These are phyloP conservation scores for Dolichotis patagonum DNA, from an alignment of 2,113 vertebrate species.

Conservation along the genomic window DNA sequence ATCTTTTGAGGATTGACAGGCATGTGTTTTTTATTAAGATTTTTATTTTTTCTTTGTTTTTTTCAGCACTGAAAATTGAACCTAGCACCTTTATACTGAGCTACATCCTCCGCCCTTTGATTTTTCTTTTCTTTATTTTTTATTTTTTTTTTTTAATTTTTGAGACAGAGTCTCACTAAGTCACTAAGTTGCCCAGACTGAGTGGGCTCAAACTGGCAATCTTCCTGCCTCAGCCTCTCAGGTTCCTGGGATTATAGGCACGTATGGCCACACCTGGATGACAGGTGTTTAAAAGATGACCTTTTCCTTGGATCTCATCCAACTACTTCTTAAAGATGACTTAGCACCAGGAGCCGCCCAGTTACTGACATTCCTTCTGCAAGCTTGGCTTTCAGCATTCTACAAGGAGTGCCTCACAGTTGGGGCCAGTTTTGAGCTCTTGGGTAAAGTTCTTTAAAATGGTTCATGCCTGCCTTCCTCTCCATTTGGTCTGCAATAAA, in stretches of 20 bases:
- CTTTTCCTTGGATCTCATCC: not conserved
- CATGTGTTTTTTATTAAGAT: not conserved
- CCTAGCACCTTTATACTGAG: not conserved
- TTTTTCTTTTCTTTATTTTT: not conserved
- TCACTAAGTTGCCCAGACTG: not conserved
- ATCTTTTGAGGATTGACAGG: not conserved
- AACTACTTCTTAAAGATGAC: not conserved
- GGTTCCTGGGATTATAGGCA: not conserved
- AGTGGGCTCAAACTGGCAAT: not conserved
- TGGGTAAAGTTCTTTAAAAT: not conserved
- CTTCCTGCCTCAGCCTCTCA: not conserved
- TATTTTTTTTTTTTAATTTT: not conserved
- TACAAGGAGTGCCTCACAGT: not conserved
- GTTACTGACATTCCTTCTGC: not conserved
- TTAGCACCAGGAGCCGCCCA: not conserved
- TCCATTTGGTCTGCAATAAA: constrained; percentile 1
- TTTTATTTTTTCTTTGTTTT: not conserved
- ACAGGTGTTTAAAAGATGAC: not conserved
- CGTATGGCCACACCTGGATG: not conserved
- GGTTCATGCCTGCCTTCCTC: not conserved
- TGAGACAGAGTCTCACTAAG: not conserved
- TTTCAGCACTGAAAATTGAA: not conserved
- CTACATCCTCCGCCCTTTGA: not conserved
- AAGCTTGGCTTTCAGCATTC: not conserved
- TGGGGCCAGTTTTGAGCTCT: not conserved